These are phyloP conservation scores for Propithecus deckenii DNA, from an alignment of 2,797 vertebrate genomes.

Conservation along the genomic window DNA sequence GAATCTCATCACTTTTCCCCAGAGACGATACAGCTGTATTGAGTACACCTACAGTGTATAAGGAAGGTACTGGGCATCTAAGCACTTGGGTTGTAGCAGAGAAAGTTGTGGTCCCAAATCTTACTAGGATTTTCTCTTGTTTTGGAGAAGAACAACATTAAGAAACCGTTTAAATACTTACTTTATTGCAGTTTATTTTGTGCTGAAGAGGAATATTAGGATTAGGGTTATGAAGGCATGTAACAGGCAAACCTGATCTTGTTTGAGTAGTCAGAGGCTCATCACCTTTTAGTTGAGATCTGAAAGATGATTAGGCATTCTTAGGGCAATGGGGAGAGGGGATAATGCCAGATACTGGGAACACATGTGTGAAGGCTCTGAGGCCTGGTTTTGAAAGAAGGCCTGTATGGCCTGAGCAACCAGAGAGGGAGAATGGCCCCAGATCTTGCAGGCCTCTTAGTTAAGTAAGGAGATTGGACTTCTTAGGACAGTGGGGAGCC, in stretches of 20 bases:
- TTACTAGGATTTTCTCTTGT: neutral
- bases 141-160: neutral
- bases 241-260: neutral
- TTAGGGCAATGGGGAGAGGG: neutral
- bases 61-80: neutral
- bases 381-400: neutral
- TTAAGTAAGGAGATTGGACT: neutral
- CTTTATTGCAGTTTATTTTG: neutral
- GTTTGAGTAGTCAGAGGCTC: neutral
- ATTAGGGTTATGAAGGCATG: neutral
- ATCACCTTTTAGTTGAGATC: neutral
- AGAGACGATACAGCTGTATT: neutral
- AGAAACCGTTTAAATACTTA: neutral
- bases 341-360: neutral
- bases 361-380: neutral
- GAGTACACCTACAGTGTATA: neutral
- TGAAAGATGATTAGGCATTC: neutral
- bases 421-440: neutral
- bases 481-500: neutral
- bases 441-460: neutral
- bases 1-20: neutral
- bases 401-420: neutral
- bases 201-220: neutral
- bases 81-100: neutral
- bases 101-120: neutral